phyloP scores from a whole-genome alignment of 35 echinoderm and acorn worm genomes.

The Chiridota heheva region DNA sequence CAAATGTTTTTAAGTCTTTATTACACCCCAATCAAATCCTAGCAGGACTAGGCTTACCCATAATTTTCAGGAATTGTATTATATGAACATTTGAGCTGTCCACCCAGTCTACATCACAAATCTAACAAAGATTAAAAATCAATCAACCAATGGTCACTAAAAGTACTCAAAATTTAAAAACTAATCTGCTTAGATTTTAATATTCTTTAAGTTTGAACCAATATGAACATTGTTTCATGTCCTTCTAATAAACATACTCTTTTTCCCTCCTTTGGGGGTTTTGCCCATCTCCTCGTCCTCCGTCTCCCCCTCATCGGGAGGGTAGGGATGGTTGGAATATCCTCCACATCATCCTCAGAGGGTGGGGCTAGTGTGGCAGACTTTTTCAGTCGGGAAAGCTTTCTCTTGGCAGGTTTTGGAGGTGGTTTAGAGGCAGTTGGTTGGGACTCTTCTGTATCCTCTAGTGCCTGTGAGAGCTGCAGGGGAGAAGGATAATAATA shows the following conservation, averaged over 20 bases:
- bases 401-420: background rate
- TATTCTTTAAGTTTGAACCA: background rate
- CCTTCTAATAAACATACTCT: background rate
- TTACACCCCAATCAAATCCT: too few species aligned
- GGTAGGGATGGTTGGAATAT: conserved; percentile 45
- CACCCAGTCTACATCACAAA: background rate
- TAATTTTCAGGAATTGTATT: too few species aligned
- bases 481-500: conserved; percentile 2
- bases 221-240: background rate
- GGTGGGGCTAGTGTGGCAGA: background rate
- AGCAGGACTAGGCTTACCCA: too few species aligned
- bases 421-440: background rate
- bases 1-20: too few species aligned
- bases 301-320: conserved; percentile 5
- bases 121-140: background rate
- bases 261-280: background rate
- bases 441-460: conserved; percentile 53
- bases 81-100: too few species aligned
- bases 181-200: background rate
- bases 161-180: background rate
- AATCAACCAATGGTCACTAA: background rate
- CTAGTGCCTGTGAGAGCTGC: conserved; percentile 62
- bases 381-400: background rate
- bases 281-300: background rate
- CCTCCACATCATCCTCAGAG: conserved; percentile 11